Conservation (phyloP, 92 coral and sea anemone species). For the Nematostella vectensis region DNA sequence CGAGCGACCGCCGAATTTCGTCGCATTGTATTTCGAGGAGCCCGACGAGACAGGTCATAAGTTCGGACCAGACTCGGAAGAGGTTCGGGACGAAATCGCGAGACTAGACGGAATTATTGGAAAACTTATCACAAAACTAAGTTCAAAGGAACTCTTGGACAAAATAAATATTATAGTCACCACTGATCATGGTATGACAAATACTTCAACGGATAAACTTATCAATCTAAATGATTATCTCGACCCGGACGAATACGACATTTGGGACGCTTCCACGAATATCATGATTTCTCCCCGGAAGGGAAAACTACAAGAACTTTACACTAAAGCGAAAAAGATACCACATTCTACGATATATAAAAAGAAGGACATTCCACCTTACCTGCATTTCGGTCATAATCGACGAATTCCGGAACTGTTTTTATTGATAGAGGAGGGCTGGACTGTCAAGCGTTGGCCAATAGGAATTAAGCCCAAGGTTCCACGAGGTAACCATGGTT, state of each 20-base stretch:
- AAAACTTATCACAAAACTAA: constrained; percentile 36
- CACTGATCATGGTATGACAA: constrained; percentile 82
- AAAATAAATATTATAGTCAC: constrained; percentile 60
- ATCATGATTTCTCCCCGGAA: constrained; percentile 46
- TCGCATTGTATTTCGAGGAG: constrained; percentile 71
- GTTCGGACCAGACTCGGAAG: constrained; percentile 36
- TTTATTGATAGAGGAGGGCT: constrained; percentile 57
- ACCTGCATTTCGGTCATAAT: constrained; percentile 40
- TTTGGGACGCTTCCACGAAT: constrained; percentile 59
- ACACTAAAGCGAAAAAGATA: constrained; percentile 35
- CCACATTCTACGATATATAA: constrained; percentile 54
- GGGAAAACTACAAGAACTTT: constrained; percentile 33
- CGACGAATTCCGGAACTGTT: constrained; percentile 64
- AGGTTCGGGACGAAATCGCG: constrained; percentile 30
- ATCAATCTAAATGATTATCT: constrained; percentile 47
- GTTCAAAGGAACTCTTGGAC: constrained; percentile 25
- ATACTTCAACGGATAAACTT: constrained; percentile 39
- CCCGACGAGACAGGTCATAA: constrained; percentile 73
- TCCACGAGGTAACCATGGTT: constrained; percentile 54
- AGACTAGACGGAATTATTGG: constrained; percentile 56
- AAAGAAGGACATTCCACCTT: constrained; percentile 54
- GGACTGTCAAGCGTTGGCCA: constrained; percentile 28
- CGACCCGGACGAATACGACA: constrained; percentile 38
- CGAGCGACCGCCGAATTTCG: constrained; percentile 73
- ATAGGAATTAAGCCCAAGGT: background rate